A percentile compares a stretch with the other conserved stretches of the same genome.
phyloP scores from a whole-genome alignment of 1,140 invertebrate genomes.

The Caenorhabditis brenneri region DNA sequence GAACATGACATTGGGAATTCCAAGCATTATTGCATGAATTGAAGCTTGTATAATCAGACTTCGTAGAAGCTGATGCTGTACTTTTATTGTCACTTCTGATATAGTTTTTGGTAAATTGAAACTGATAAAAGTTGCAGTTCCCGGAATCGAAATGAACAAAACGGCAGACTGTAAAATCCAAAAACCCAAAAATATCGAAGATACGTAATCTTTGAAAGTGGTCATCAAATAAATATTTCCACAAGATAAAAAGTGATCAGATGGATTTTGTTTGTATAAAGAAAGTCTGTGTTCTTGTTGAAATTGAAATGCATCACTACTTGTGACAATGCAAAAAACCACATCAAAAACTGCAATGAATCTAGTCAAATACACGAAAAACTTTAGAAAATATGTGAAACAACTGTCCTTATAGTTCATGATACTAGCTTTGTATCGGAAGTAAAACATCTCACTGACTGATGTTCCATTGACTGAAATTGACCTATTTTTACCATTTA shows the following conservation, averaged over 20 bases:
- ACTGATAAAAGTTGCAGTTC: not conserved
- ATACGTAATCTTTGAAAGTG: not conserved
- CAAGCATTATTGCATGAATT: slow-evolving; percentile 10
- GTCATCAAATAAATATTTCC: not conserved
- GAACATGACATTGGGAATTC: not conserved
- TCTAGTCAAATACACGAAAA: not conserved
- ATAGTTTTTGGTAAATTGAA: not conserved
- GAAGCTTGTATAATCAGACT: not conserved
- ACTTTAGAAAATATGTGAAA: not conserved
- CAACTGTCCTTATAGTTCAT: not conserved
- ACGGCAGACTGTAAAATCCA: not conserved
- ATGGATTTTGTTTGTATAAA: not conserved
- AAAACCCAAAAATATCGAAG: not conserved
- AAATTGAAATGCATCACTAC: not conserved
- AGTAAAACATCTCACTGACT: not conserved
- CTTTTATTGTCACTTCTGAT: not conserved
- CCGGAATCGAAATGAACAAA: not conserved
- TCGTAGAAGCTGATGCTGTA: not conserved
- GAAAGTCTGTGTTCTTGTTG: not conserved
- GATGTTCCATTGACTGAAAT: not conserved
- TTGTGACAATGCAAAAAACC: not conserved
- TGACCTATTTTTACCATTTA: not conserved
- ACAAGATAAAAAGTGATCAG: not conserved
- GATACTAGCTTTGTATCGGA: not conserved
- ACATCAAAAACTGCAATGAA: not conserved